Evolutionary conservation across 2,113 vertebrate genomes (phyloP).

Genomic region (Cricetomys ansorgei): DNA sequence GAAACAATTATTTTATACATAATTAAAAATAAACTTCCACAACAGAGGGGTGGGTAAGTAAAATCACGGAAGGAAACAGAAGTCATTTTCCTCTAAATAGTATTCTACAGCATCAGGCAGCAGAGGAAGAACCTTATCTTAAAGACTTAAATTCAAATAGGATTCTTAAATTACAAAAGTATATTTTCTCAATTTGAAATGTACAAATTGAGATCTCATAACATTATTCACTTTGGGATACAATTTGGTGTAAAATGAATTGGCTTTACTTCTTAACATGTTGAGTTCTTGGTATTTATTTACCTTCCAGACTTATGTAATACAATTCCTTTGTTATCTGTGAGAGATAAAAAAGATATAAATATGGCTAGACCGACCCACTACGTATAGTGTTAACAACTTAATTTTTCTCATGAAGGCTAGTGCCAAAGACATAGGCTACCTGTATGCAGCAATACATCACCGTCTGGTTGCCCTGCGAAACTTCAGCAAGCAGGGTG

Average conservation of each 20-base stretch:
- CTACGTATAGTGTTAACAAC: constrained; percentile 24
- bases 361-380: not conserved
- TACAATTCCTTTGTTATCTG: constrained; percentile 39
- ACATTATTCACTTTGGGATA: not conserved
- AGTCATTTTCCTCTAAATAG: not conserved
- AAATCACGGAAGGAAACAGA: not conserved
- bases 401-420: constrained; percentile 80
- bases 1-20: too few species aligned
- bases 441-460: constrained; percentile 89
- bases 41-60: not conserved
- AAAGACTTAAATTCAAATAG: constrained; percentile 20
- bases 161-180: constrained; percentile 39
- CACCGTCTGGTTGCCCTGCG: constrained; percentile 89
- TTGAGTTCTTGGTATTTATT: not conserved
- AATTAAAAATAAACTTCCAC: too few species aligned
- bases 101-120: not conserved
- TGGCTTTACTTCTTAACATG: not conserved
- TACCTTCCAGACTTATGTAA: constrained; percentile 3
- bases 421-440: constrained; percentile 87
- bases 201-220: not conserved
- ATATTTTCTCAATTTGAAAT: constrained; percentile 37
- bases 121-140: not conserved
- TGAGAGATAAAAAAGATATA: constrained; percentile 42
- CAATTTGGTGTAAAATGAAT: not conserved
- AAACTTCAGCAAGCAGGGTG: constrained; percentile 78